phyloP scores from a whole-genome alignment of 2,113 vertebrate species.

The Gasterosteus aculeatus region DNA sequence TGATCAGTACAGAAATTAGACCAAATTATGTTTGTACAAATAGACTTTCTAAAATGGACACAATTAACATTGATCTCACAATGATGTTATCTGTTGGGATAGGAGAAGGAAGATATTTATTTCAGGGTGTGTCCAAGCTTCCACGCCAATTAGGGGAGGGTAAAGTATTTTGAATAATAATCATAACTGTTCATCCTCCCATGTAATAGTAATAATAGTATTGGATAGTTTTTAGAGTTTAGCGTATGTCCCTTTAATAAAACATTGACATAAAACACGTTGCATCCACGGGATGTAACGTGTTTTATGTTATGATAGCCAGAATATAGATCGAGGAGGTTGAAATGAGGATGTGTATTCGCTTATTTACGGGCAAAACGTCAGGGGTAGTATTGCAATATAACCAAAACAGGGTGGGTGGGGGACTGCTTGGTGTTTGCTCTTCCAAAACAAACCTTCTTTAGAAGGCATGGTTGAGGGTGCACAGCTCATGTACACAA shows the following conservation, averaged over 20 bases:
- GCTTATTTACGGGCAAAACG: slow-evolving; percentile 23
- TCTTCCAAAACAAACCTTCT: background rate
- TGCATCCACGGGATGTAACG: background rate
- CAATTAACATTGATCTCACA: background rate
- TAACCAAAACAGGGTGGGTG: slow-evolving; percentile 4
- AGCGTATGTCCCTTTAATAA: background rate
- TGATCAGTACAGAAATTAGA: background rate
- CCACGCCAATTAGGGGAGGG: slow-evolving; percentile 40
- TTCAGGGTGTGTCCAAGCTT: slow-evolving; percentile 64
- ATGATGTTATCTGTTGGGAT: slow-evolving; percentile 38
- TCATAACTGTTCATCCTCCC: background rate
- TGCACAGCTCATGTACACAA: slow-evolving; percentile 54
- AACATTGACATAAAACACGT: background rate
- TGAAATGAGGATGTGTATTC: slow-evolving; percentile 24
- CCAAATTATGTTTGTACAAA: background rate
- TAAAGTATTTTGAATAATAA: slow-evolving; percentile 9
- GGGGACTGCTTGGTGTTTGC: slow-evolving; percentile 41
- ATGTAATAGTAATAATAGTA: background rate
- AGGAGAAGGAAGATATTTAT: slow-evolving; percentile 15
- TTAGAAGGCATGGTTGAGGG: slow-evolving; percentile 22
- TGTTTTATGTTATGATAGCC: slow-evolving; percentile 2
- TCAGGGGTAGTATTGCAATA: background rate
- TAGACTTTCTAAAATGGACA: background rate
- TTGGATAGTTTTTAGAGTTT: background rate
- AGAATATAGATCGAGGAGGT: background rate